Evolutionary conservation across 2,113 vertebrate species (phyloP), one percentile per base, ranked within the genome.

Genomic region (Heloderma charlesbogerti): DNA sequence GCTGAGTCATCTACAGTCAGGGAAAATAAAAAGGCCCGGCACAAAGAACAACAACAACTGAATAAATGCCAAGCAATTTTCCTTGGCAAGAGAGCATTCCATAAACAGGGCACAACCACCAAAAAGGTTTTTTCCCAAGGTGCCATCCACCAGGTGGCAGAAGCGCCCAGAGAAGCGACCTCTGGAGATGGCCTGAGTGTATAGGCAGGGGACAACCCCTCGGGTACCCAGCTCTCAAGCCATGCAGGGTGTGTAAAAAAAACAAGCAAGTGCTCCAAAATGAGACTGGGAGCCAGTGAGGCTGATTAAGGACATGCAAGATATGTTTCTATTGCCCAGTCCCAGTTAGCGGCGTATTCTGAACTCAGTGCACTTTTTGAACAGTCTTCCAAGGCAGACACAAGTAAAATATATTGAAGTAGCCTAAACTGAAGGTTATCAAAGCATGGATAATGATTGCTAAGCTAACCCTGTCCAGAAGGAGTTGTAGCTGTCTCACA

Each of bases 1-100:
- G 89, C 89, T 78, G 89, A 90, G 82, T 90, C 82, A 85, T 45
- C 16, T 34, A 67, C 31, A 37, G 40, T 29, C 43, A 66, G 22
- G 54, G 45, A 63, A 81, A 37, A 80, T 51, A 37, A 37, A 40
- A 63, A 34, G 10, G 57, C 57, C 9, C 66, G 57, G 20, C 31
- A 84, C 60, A 66, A 77, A 29, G 8, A 79, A 45, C 43, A 48
- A 45, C 43, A 48, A 45, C 20, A 29, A 78, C 43, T 72, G 71
- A 60, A 25, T n/a, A 81, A 80, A 81, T 27, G 9, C 27, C 45
- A 54, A 81, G 29, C 63, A 51, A 3, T 27, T 45, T 57, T 78
- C 74, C 74, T 88, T 81, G 29, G 43, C n/a, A n/a, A 6, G 34
- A 45, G 10, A 88, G 57, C 86, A 43, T 78, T 57, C 51, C 57